A percentile compares a stretch with the other conserved stretches of the same genome.
These are phyloP conservation scores for Halictus quadricinctus DNA, from an alignment of 2,888 invertebrate genomes.

Conservation along the genomic window DNA sequence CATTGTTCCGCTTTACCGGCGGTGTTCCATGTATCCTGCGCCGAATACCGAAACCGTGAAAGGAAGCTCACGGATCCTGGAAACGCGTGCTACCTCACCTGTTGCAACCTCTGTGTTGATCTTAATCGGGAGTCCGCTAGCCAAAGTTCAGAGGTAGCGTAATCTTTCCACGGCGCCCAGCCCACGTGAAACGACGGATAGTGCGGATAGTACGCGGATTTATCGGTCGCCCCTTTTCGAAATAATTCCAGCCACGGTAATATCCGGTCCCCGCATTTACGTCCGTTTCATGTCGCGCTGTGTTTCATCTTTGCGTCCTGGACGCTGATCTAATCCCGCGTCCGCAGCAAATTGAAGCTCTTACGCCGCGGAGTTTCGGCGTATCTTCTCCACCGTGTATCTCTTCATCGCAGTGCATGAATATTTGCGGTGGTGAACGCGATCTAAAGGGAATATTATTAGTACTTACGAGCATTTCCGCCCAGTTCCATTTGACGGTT, in stretches of 20 bases:
- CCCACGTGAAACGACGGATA: conserved; percentile 8
- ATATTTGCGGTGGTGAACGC: not conserved
- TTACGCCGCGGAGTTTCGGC: not conserved
- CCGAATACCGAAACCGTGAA: conserved; percentile 26
- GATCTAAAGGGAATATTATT: not conserved
- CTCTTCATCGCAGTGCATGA: not conserved
- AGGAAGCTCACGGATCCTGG: conserved; percentile 55
- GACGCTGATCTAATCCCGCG: not conserved
- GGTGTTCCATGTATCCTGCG: conserved; percentile 22
- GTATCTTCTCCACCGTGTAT: not conserved
- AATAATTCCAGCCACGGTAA: not conserved
- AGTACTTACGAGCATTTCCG: not conserved
- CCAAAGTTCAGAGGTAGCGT: conserved; percentile 54
- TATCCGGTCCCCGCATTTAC: not conserved
- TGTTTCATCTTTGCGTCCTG: conserved; percentile 20
- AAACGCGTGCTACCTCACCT: conserved; percentile 63
- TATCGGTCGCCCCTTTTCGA: conserved; percentile 20
- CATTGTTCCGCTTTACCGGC: not conserved
- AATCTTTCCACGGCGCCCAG: conserved; percentile 45
- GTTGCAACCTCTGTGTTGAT: conserved; percentile 68
- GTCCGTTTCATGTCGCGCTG: not conserved
- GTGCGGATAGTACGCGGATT: conserved; percentile 8
- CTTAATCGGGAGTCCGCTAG: conserved; percentile 60
- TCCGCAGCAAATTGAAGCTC: not conserved
- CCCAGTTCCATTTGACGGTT: not conserved